These are phyloP conservation scores for Phylloscopus collybita DNA, from an alignment of 2,797 vertebrate genomes.

Conservation along the genomic window DNA sequence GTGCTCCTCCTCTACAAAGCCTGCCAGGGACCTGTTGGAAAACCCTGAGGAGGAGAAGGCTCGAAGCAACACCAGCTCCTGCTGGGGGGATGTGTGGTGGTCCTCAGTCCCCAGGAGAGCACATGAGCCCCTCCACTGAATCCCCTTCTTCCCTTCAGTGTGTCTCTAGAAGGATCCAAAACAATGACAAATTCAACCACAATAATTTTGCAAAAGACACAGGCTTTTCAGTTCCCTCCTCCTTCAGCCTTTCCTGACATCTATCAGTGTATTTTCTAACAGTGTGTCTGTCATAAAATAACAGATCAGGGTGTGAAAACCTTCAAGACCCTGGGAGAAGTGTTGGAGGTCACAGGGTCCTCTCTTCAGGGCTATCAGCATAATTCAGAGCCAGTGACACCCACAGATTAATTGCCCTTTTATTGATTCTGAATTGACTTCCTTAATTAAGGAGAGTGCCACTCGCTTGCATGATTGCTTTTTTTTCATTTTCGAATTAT, in stretches of 20 bases:
- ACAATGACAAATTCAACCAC: not conserved
- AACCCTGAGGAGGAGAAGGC: not conserved
- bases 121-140: not conserved
- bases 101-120: not conserved
- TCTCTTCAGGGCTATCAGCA: not conserved
- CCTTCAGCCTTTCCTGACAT: not conserved
- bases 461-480: not conserved
- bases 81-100: not conserved
- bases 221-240: not conserved
- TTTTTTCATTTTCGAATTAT: conserved; percentile 4
- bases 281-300: not conserved
- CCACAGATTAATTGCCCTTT: conserved; percentile 35
- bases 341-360: not conserved
- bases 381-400: not conserved
- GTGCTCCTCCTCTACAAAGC: not conserved
- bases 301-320: not conserved
- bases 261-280: not conserved
- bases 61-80: not conserved
- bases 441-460: conserved; percentile 61
- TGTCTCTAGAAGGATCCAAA: not conserved
- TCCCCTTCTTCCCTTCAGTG: not conserved
- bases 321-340: not conserved
- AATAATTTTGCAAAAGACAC: not conserved
- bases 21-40: not conserved
- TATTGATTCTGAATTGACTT: conserved; percentile 62